phyloP scores from a whole-genome alignment of 2,113 vertebrate species.

The Forbesichthys papilliferus region DNA sequence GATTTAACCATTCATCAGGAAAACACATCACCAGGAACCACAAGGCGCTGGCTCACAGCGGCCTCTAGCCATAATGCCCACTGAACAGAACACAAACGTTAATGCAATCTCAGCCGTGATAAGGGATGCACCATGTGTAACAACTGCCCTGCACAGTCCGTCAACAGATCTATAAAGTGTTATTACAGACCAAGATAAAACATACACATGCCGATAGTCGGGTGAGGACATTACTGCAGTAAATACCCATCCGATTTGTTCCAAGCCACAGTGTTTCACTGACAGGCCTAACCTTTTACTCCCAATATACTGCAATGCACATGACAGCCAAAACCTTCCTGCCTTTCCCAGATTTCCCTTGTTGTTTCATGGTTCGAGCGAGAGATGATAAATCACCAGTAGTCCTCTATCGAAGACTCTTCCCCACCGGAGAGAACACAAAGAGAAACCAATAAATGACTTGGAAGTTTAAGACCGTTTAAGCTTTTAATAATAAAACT shows the following conservation, averaged over 20 bases:
- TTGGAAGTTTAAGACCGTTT: neutral
- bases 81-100: conserved; percentile 61
- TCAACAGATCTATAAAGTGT: conserved; percentile 77
- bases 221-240: conserved; percentile 45
- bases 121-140: conserved; percentile 53
- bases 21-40: conserved; percentile 43
- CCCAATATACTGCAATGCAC: conserved; percentile 36
- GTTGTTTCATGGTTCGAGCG: conserved; percentile 18
- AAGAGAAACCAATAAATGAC: conserved; percentile 6
- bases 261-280: conserved; percentile 36
- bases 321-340: conserved; percentile 43
- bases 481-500: too few relatives aligned
- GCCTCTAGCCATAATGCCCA: conserved; percentile 45
- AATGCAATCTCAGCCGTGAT: conserved; percentile 61
- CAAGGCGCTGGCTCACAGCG: conserved; percentile 16
- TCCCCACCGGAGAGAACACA: neutral
- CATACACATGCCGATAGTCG: conserved; percentile 34
- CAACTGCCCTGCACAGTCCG: conserved; percentile 53
- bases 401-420: neutral
- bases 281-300: conserved; percentile 50
- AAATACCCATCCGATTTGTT: conserved; percentile 54
- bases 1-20: conserved; percentile 61
- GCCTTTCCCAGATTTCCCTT: neutral
- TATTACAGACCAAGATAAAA: conserved; percentile 68
- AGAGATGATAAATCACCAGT: conserved; percentile 22